Evolutionary conservation across 2,888 invertebrate species (phyloP).

Genomic region (Dioctria linearis): DNA sequence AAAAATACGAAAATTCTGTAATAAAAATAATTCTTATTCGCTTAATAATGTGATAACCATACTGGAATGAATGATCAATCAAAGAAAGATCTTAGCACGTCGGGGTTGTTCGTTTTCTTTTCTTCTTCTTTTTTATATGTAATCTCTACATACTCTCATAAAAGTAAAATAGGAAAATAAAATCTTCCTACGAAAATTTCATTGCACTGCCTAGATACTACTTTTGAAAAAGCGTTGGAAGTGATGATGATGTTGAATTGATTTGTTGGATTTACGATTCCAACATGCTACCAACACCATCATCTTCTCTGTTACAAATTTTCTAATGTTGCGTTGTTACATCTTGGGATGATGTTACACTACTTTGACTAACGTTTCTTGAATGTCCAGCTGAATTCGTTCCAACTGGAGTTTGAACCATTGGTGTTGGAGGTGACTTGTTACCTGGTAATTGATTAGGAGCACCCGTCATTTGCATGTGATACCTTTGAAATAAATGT

Average conservation of each 20-base stretch:
- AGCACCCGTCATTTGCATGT: conserved; percentile 82
- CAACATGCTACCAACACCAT: background rate
- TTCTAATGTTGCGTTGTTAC: conserved; percentile 34
- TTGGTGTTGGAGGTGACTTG: conserved; percentile 78
- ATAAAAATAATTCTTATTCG: background rate
- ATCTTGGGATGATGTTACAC: conserved; percentile 63
- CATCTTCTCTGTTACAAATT: conserved; percentile 8
- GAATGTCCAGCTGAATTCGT: conserved; percentile 72
- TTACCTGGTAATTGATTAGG: conserved; percentile 74
- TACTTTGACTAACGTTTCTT: conserved; percentile 77
- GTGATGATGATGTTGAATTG: background rate
- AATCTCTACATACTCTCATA: conserved; percentile 8
- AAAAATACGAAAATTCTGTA: conserved; percentile 32
- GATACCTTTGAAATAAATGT: conserved; percentile 71
- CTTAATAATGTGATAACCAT: background rate
- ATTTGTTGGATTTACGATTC: too few relatives aligned
- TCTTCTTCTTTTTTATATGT: conserved; percentile 7
- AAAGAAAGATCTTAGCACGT: conserved; percentile 4
- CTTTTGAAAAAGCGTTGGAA: conserved; percentile 28
- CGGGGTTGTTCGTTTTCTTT: background rate
- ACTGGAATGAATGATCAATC: conserved; percentile 15
- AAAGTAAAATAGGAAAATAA: conserved; percentile 13
- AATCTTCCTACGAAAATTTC: conserved; percentile 4
- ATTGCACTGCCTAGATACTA: conserved; percentile 37
- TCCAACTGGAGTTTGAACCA: conserved; percentile 79